These are phyloP conservation scores for Alectura lathami DNA, from an alignment of 2,113 vertebrate genomes.

Conservation along the genomic window DNA sequence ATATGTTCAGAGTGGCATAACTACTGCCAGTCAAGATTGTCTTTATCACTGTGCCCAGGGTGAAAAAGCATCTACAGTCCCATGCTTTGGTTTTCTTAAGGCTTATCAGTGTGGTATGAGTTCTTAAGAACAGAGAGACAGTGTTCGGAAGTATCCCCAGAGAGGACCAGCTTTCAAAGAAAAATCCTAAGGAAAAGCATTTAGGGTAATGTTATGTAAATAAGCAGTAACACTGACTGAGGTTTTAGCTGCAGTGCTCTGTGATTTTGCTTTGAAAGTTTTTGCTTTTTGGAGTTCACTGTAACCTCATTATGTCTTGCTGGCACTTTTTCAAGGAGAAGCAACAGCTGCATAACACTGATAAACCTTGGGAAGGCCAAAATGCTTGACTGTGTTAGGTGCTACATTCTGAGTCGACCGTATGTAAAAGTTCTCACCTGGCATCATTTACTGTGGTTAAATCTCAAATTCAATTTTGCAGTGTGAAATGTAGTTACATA, in stretches of 20 bases:
- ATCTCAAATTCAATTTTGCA: neutral
- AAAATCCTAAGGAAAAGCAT: constrained; percentile 39
- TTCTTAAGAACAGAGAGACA: neutral
- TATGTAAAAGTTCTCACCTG: neutral
- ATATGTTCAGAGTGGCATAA: neutral
- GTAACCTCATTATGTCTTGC: constrained; percentile 48
- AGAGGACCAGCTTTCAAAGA: constrained; percentile 49
- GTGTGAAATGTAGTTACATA: neutral
- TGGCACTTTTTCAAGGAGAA: constrained; percentile 29
- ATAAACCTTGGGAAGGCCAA: constrained; percentile 45
- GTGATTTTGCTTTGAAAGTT: constrained; percentile 51
- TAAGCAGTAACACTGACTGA: constrained; percentile 12
- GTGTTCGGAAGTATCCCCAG: neutral
- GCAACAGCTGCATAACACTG: constrained; percentile 59
- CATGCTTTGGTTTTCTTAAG: neutral
- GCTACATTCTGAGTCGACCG: neutral
- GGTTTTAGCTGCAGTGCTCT: neutral
- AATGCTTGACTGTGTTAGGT: neutral
- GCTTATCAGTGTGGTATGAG: neutral
- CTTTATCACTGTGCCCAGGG: neutral
- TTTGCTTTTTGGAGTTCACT: constrained; percentile 29
- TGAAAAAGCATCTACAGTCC: neutral
- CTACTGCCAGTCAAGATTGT: neutral
- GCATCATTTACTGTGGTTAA: neutral
- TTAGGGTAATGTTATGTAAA: constrained; percentile 64